These are phyloP conservation scores for Orchesella cincta DNA, from an alignment of 1,140 invertebrate genomes.

Conservation along the genomic window DNA sequence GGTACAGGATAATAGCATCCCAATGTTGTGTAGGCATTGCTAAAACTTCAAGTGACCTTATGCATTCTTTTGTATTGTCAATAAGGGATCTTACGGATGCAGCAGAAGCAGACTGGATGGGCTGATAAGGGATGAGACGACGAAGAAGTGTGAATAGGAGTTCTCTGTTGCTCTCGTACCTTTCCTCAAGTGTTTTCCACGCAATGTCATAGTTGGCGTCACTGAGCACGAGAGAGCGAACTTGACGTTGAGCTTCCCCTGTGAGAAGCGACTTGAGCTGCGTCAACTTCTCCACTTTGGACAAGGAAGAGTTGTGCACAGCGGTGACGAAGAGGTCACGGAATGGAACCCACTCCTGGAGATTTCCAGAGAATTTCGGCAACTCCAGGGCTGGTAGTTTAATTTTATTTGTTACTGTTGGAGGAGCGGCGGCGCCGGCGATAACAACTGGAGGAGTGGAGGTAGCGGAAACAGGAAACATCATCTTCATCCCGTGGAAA, in stretches of 20 bases:
- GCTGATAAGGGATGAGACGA: slow-evolving; percentile 48
- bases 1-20: slow-evolving; percentile 3
- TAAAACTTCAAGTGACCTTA: background rate
- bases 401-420: background rate
- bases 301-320: slow-evolving; percentile 18
- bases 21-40: background rate
- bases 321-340: slow-evolving; percentile 26
- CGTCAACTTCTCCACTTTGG: slow-evolving; percentile 44
- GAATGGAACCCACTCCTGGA: slow-evolving; percentile 31
- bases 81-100: background rate
- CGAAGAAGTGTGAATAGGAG: slow-evolving; percentile 52
- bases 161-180: slow-evolving; percentile 52
- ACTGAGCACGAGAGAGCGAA: slow-evolving; percentile 46
- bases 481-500: background rate
- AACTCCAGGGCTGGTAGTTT: slow-evolving; percentile 28
- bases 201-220: slow-evolving; percentile 52
- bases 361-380: slow-evolving; percentile 24
- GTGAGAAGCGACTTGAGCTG: slow-evolving; percentile 42
- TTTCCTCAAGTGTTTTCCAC: slow-evolving; percentile 51
- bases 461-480: background rate
- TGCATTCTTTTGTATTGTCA: slow-evolving; percentile 18
- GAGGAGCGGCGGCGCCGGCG: background rate
- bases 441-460: background rate
- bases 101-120: slow-evolving; percentile 18
- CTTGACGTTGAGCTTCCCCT: slow-evolving; percentile 33